phyloP scores from a whole-genome alignment of 2,113 vertebrate species.

The Aix galericulata region DNA sequence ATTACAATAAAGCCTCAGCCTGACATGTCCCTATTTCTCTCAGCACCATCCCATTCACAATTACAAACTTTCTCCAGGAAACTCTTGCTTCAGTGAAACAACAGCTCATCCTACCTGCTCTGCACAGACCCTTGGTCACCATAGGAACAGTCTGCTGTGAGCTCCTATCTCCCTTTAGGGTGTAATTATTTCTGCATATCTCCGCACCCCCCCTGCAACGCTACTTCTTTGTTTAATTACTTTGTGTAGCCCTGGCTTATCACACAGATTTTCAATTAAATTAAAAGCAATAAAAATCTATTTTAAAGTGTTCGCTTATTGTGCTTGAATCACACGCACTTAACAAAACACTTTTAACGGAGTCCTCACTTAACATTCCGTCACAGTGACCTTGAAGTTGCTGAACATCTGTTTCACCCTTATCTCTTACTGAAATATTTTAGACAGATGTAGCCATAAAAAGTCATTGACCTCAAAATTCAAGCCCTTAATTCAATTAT shows the following conservation, averaged over 20 bases:
- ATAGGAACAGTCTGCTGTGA: neutral
- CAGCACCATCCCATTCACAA: neutral
- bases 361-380: conserved; percentile 36
- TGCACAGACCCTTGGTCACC: neutral
- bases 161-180: neutral
- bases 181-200: conserved; percentile 7
- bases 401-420: conserved; percentile 65
- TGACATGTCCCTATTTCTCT: neutral
- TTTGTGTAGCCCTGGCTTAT: neutral
- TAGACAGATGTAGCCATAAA: conserved; percentile 57
- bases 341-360: conserved; percentile 32
- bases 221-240: conserved; percentile 34
- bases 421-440: conserved; percentile 46
- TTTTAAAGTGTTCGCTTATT: conserved; percentile 32
- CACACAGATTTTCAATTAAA: conserved; percentile 34
- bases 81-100: neutral
- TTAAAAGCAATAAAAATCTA: conserved; percentile 49
- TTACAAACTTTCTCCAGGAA: neutral
- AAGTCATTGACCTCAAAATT: conserved; percentile 65
- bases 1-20: neutral
- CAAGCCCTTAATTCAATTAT: conserved; percentile 68
- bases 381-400: conserved; percentile 57
- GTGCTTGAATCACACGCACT: conserved; percentile 12
- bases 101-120: neutral
- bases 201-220: neutral